Evolutionary conservation across 2,797 vertebrate genomes (phyloP).

Genomic region (Takifugu rubripes): DNA sequence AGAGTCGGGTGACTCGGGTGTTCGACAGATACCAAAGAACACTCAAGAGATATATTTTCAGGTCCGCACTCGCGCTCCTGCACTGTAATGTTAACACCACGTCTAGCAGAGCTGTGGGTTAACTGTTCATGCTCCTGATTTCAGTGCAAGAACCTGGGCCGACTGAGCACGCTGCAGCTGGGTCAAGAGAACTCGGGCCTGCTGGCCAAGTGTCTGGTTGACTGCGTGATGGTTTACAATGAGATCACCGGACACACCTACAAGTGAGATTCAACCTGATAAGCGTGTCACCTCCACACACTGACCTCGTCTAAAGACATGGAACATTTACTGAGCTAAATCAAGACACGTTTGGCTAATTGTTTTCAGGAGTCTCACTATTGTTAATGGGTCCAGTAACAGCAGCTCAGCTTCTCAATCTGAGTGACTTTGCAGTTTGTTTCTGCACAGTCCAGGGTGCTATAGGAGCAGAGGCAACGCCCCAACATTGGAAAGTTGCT

Average conservation of each 20-base stretch:
- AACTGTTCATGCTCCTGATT: slow-evolving; percentile 9
- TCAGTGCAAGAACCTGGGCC: slow-evolving; percentile 96
- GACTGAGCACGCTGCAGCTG: slow-evolving; percentile 93
- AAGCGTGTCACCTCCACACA: background rate
- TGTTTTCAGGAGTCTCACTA: too few species aligned
- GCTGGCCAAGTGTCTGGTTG: slow-evolving; percentile 96
- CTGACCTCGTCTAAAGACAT: background rate
- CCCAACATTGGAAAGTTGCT: background rate
- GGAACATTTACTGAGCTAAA: background rate
- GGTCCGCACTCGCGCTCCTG: slow-evolving; percentile 61
- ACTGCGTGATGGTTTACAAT: slow-evolving; percentile 96
- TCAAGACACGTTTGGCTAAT: background rate
- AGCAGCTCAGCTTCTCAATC: too few species aligned
- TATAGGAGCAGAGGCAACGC: too few species aligned
- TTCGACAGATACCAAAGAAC: slow-evolving; percentile 93
- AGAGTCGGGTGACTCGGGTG: slow-evolving; percentile 90
- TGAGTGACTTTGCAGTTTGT: too few species aligned
- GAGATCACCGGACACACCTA: slow-evolving; percentile 97
- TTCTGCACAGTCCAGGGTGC: too few species aligned
- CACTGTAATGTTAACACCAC: background rate
- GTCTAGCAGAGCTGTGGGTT: slow-evolving; percentile 5
- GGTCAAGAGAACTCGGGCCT: slow-evolving; percentile 97
- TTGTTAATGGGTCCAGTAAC: too few species aligned
- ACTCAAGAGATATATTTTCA: slow-evolving; percentile 96
- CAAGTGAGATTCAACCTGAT: slow-evolving; percentile 74